phyloP scores from a whole-genome alignment of 2,888 invertebrate genomes.

The Brenthis daphne region DNA sequence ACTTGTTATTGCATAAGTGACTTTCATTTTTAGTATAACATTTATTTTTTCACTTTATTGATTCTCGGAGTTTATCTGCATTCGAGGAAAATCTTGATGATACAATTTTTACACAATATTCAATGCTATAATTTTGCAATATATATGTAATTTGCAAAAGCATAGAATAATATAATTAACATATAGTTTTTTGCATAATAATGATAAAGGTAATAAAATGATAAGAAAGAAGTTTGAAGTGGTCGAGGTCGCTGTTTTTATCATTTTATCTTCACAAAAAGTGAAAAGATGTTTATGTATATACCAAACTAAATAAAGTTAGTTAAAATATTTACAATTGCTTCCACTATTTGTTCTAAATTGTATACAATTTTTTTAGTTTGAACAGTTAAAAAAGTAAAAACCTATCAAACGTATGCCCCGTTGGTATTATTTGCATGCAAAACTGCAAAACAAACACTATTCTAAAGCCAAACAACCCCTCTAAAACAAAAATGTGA shows the following conservation, averaged over 20 bases:
- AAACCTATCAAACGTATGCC: conserved; percentile 10
- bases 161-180: not conserved
- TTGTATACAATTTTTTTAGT: not conserved
- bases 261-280: not conserved
- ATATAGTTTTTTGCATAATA: not conserved
- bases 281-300: not conserved
- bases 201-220: no score
- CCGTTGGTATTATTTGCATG: conserved; percentile 13
- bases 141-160: no score
- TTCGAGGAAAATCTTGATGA: no score
- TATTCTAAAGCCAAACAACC: conserved; percentile 20
- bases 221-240: no score
- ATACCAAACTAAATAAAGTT: no score
- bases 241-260: not conserved
- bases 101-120: no score
- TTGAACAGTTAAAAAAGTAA: conserved; percentile 8
- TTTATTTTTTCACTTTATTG: not conserved
- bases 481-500: conserved; percentile 46
- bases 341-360: no score
- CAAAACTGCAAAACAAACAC: conserved; percentile 25
- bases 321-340: no score
- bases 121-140: no score
- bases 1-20: conserved; percentile 20
- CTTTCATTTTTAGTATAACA: conserved; percentile 16
- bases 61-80: not conserved